Base-by-base conservation (phyloP, 2,888 invertebrate genomes). In the Aelia acuminata region DNA sequence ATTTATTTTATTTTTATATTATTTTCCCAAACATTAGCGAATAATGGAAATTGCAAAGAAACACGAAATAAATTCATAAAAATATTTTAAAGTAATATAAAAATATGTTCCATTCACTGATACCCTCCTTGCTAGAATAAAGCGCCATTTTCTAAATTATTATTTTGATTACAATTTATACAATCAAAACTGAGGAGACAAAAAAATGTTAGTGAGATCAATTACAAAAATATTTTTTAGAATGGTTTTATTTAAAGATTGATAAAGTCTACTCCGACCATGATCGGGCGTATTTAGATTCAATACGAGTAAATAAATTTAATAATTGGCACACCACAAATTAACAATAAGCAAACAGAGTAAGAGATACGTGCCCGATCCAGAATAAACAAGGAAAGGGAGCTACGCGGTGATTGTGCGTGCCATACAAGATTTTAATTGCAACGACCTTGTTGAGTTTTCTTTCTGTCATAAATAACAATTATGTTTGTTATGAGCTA, bases 381-480 rank as follows among this genome's bases (percentile, higher is more conserved):
- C 26, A 43, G 7, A 3, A 20, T 15, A 7, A 35, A 70, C 31
- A 31, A 70, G 63, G 63, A 70, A 70, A 20, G 18, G 8, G 5
- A 8, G 8, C 57, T 26, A 57, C 35, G 8, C 26, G 31, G 15
- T 31, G 31, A 18, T 70, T 70, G 63, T 70, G 63, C 63, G 63
- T 35, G 63, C 35, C 63, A 7, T 70, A 70, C 31, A 70, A 70
- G 31, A 35, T 31, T 31, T 70, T 70, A 70, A 70, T 31, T 70
- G 35, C 31, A 70, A 35, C 35, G 63, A 18, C 63, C 63, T 70
- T 70, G 63, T 35, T 18, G 18, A 31, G 63, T 70, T 70, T 70
- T 70, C 63, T 70, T 70, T 35, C 20, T 70, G 63, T 20, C 63
- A 70, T 70, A 18, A 70, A 70, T 70, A 70, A 70, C 63, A 70